Base-by-base conservation (phyloP, 2,888 invertebrate species). In the Lagria hirta region DNA sequence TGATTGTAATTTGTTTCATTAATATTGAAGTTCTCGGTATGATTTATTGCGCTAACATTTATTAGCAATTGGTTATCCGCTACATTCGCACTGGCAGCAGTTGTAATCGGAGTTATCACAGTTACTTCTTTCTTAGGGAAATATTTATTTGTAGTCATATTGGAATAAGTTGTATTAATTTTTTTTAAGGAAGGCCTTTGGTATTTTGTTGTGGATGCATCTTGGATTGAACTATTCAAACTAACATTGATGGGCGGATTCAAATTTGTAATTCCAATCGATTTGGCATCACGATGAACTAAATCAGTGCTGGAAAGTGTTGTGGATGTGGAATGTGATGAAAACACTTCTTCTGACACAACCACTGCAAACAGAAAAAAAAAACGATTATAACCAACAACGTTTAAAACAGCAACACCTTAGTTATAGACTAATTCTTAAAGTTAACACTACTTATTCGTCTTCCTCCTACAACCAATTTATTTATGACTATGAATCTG, bases 71-170 rank as follows among this genome's bases (percentile, higher is more conserved):
- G 59, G 48, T 58, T 62, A 37, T 63, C 65, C 33, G 62, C 57
- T 33, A 51, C 36, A 22, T 37, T 64, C 30, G 52, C 36, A 43
- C 43, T 49, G 40, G 52, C 29, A 44, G 59, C 56, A 26, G 51
- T 55, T 37, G 52, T 32, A 54, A 62, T 65, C 49, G 56, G 54
- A 43, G 63, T 64, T 69, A 71, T 70, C 69, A 69, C 69, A 70
- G 68, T 55, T 59, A 50, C 43, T 55, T 65, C 59, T 57, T 55
- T 65, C 51, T 48, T 44, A 36, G 54, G 49, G 16, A 20, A 38
- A 38, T 38, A 33, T 10, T 12, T 36, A 4, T 30, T 24, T 3
- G 26, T 55, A 2, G 23, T 47, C 32, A 41, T 32, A 38, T 53
- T 55, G 34, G 45, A 29, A 33, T 43, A 52, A 18, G 49, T 28